Evolutionary conservation across 1,140 invertebrate species (phyloP), one percentile per base, ranked within the genome.

Genomic region (Cydia amplana): DNA sequence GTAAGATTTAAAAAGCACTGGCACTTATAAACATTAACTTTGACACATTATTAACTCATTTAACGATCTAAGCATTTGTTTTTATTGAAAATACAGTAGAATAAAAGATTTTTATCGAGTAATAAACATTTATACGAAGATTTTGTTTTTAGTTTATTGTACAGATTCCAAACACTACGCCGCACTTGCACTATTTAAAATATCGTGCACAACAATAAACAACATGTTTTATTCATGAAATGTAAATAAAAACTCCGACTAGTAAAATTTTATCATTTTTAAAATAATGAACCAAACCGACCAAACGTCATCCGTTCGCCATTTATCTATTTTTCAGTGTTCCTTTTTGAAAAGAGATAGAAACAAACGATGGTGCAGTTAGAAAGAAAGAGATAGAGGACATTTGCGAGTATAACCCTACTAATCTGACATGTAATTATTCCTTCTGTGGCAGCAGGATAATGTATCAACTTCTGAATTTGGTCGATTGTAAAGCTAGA

Each of bases 281-380:
- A 75, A 77, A 77, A 80, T 80, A 80, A 83, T 77, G 81, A 73
- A 77, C 78, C 81, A 89, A 90, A 91, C 84, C 80, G 72, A 77
- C 78, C 81, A 89, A 90, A 91, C 84, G 90, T 91, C 88, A 91
- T 78, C 76, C 72, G 77, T 77, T 83, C 82, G 86, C 89, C 87
- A 89, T 91, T 85, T 84, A 32, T 83, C 79, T 85, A 77, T 80
- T 81, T 83, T 83, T 77, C 74, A 76, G 73, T 64, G 20, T 77
- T 80, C 79, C 79, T 82, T 78, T 79, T 78, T 73, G 75, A 82
- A 75, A 60, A 76, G 82, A 80, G 79, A 84, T 23, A 49, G 55
- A 72, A 18, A 74, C 78, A 64, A 32, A 23, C 25, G 25, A 25
- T 28, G 74, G 74, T 65, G n/a, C 40, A 65, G 12, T 16, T 65